Percentiles rank a stretch among this genome's conserved stretches.
Evolutionary conservation across 2,113 vertebrate genomes (phyloP).

Genomic region (Ifrita kowaldi): DNA sequence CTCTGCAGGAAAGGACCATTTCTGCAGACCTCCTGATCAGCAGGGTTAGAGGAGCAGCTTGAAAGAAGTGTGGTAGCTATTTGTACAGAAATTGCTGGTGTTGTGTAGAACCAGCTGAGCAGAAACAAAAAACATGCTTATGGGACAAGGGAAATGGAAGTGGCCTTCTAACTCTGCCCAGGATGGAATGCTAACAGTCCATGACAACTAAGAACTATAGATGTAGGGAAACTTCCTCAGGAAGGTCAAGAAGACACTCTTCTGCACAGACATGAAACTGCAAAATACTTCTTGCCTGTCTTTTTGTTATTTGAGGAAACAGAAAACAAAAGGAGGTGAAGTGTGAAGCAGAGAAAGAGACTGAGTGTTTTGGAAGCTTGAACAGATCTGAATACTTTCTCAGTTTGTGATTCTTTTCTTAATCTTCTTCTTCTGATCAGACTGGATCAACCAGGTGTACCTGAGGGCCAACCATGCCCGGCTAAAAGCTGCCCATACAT

Average conservation of each 20-base stretch:
- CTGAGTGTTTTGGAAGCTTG: background rate
- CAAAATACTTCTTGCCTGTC: background rate
- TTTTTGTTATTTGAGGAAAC: background rate
- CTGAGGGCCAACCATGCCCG: conserved; percentile 83
- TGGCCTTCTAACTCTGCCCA: background rate
- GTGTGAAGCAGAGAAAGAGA: background rate
- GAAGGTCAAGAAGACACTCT: background rate
- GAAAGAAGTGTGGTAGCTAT: background rate
- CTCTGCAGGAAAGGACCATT: background rate
- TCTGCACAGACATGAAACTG: background rate
- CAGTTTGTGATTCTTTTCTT: background rate
- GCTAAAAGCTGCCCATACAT: conserved; percentile 82
- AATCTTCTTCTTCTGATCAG: conserved; percentile 63
- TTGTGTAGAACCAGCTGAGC: background rate
- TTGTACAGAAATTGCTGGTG: background rate
- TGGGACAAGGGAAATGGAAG: background rate
- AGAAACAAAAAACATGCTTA: background rate
- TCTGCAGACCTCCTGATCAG: background rate
- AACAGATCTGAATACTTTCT: background rate
- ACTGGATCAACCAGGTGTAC: conserved; percentile 89
- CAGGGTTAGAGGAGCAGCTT: background rate
- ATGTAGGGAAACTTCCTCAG: background rate
- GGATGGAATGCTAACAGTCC: background rate
- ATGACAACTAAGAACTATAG: background rate
- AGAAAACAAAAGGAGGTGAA: background rate